Conservation (phyloP, 2,797 vertebrate species). For the Acanthurus leucopareius region DNA sequence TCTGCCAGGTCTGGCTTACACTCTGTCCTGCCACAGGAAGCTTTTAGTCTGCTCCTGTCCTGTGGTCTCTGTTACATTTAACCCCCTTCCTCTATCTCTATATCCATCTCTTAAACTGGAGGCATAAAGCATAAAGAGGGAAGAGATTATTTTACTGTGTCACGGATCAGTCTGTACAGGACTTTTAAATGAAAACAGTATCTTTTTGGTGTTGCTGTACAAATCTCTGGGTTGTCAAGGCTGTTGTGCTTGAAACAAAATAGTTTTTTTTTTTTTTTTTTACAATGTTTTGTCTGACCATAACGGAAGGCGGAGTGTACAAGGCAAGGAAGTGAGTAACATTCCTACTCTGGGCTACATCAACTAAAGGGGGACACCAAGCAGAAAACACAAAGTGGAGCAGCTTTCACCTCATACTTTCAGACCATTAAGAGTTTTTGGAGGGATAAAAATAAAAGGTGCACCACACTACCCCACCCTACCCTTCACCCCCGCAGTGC, state of each 20-base stretch:
- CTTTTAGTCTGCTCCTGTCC: conserved; percentile 79
- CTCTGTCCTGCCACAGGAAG: conserved; percentile 75
- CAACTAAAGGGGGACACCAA: neutral
- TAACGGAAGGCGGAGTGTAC: neutral
- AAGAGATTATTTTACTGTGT: conserved; percentile 62
- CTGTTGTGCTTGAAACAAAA: neutral
- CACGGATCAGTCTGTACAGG: conserved; percentile 43
- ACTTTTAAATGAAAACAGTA: conserved; percentile 41
- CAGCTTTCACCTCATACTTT: conserved; percentile 30
- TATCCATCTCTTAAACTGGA: conserved; percentile 64
- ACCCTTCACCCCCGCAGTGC: conserved; percentile 51
- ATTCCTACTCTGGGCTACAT: conserved; percentile 33
- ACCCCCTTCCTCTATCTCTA: conserved; percentile 65
- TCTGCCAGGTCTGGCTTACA: conserved; percentile 64
- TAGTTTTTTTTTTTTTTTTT: neutral
- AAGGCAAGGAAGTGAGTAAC: conserved; percentile 2
- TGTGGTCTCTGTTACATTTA: conserved; percentile 73
- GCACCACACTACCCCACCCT: conserved; percentile 10
- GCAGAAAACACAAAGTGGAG: conserved; percentile 28
- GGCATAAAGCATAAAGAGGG: conserved; percentile 33
- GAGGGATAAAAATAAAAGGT: conserved; percentile 17
- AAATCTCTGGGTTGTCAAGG: conserved; percentile 33
- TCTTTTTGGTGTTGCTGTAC: conserved; percentile 32
- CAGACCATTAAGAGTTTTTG: conserved; percentile 24
- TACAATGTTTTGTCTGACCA: neutral